phyloP scores from a whole-genome alignment of 2,113 vertebrate genomes.

The Sorex fumeus region DNA sequence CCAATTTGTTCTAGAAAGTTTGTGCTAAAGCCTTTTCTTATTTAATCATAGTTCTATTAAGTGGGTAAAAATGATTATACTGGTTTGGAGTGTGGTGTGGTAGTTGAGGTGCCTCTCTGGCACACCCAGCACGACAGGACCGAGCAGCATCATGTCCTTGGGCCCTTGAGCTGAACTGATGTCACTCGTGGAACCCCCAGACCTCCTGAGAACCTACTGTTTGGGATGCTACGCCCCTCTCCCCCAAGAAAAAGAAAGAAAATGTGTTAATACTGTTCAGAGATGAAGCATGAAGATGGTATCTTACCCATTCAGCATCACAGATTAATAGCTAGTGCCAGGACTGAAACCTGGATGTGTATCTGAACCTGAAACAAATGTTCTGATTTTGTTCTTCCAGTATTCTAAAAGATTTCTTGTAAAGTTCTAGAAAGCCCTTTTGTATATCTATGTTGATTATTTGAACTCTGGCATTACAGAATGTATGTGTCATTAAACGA shows the following conservation, averaged over 20 bases:
- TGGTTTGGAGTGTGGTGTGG: too few species aligned
- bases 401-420: constrained; percentile 47
- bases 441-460: constrained; percentile 13
- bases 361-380: constrained; percentile 1
- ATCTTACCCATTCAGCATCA: not conserved
- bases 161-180: too few species aligned
- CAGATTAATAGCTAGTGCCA: not conserved
- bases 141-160: too few species aligned
- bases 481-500: constrained; percentile 28
- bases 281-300: not conserved
- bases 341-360: not conserved
- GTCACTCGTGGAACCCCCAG: too few species aligned
- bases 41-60: not conserved
- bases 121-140: too few species aligned
- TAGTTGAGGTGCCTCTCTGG: too few species aligned
- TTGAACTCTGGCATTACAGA: constrained; percentile 19
- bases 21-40: not conserved
- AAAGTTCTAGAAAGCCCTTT: constrained; percentile 24
- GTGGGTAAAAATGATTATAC: not conserved
- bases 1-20: not conserved
- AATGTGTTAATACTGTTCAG: not conserved
- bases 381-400: not conserved
- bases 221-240: too few species aligned
- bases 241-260: too few species aligned
- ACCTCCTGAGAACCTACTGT: too few species aligned